Percentiles rank a stretch among this genome's conserved stretches.
These are phyloP conservation scores for Sphyrna mokarran DNA, from an alignment of 2,113 vertebrate species.

Conservation along the genomic window DNA sequence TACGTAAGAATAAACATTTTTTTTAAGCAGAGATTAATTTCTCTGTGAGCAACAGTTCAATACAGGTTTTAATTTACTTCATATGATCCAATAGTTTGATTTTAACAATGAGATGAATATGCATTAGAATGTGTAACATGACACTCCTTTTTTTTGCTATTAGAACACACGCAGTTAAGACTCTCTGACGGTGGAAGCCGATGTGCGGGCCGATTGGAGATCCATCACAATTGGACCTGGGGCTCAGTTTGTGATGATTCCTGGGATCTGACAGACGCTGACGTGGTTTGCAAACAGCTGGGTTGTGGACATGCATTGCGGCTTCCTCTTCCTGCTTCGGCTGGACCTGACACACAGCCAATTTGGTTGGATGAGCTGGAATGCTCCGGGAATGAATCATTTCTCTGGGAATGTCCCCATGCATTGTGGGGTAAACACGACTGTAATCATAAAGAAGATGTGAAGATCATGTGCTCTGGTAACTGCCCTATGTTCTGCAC, in stretches of 20 bases:
- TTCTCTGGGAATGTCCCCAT: not conserved
- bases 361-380: not conserved
- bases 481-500: accelerated
- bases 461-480: not conserved
- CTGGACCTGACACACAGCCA: not conserved
- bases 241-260: not conserved
- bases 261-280: not conserved
- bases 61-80: no score
- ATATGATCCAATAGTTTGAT: not conserved
- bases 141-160: not conserved
- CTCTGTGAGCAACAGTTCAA: no score
- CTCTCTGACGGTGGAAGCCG: not conserved
- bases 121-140: not conserved
- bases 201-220: not conserved
- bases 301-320: not conserved
- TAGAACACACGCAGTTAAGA: not conserved
- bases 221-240: not conserved
- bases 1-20: no score
- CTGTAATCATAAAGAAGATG: not conserved
- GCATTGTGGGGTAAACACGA: not conserved
- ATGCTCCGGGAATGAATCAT: not conserved
- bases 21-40: no score
- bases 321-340: not conserved
- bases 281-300: not conserved
- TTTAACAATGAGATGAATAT: not conserved